A percentile compares a stretch with the other conserved stretches of the same genome.
Conservation (phyloP, 2,797 vertebrate genomes). For the Catamblyrhynchus diadema region DNA sequence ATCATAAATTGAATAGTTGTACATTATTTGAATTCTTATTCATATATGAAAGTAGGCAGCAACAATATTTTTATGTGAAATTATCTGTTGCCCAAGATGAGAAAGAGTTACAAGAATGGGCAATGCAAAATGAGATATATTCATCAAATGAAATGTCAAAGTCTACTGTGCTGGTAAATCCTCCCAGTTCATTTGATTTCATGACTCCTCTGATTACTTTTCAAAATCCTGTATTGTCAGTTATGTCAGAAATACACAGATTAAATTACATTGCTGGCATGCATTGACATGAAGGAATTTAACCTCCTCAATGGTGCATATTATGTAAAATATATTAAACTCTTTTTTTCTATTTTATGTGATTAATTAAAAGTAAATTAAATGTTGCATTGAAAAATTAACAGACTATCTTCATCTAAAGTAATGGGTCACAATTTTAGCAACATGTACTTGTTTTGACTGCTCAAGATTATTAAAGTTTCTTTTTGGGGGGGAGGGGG, state of each 20-base stretch:
- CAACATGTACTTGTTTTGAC: not conserved
- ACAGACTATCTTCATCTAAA: not conserved
- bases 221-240: slow-evolving; percentile 39
- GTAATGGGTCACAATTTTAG: not conserved
- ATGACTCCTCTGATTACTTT: slow-evolving; percentile 44
- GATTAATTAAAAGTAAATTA: not conserved
- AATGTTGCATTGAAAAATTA: not conserved
- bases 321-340: not conserved
- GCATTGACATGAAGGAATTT: not conserved
- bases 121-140: not conserved
- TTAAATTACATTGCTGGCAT: slow-evolving; percentile 43
- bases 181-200: slow-evolving; percentile 45
- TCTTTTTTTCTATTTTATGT: not conserved
- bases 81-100: not conserved
- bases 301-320: not conserved
- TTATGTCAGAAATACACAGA: slow-evolving; percentile 50
- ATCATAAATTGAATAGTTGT: not conserved
- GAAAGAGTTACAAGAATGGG: not conserved
- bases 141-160: slow-evolving; percentile 55
- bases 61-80: not conserved
- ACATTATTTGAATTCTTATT: not conserved
- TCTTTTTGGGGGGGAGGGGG: rapidly evolving
- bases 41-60: not conserved
- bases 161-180: slow-evolving; percentile 36
- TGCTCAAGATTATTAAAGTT: not conserved